Evolutionary conservation across 2,888 invertebrate genomes (phyloP).

Genomic region (Cantharis nigra): DNA sequence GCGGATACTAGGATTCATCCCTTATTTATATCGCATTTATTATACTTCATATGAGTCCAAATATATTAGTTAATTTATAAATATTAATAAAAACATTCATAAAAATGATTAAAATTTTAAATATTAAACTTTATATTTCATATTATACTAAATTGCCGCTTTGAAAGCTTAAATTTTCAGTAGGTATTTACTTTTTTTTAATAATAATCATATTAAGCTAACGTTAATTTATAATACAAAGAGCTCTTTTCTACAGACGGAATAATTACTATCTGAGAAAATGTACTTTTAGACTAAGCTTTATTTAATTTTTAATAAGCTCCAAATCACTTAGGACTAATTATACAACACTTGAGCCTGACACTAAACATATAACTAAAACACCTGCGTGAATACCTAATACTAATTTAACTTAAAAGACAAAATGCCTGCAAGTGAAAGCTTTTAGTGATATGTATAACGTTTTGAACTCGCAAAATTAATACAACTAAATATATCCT

Average conservation of each 20-base stretch:
- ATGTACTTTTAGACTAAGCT: constrained; percentile 39
- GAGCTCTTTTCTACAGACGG: constrained; percentile 1
- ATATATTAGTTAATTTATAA: background rate
- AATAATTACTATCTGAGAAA: constrained; percentile 33
- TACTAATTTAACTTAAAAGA: constrained; percentile 31
- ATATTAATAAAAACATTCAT: background rate
- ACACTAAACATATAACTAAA: constrained; percentile 35
- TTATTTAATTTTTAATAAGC: constrained; percentile 20
- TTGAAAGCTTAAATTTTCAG: background rate
- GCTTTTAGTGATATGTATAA: constrained; percentile 33
- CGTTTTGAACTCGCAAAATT: constrained; percentile 5
- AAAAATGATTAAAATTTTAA: background rate
- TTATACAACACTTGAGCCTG: constrained; percentile 40
- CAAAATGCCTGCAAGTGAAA: constrained; percentile 4
- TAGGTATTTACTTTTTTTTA: background rate
- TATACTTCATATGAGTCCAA: background rate
- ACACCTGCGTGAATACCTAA: constrained; percentile 33
- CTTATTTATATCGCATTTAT: constrained; percentile 39
- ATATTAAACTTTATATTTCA: background rate
- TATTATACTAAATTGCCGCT: background rate
- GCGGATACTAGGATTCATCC: constrained; percentile 32
- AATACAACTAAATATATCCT: background rate
- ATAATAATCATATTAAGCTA: background rate
- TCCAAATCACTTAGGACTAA: constrained; percentile 37
- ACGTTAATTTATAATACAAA: background rate